Evolutionary conservation across 2,797 vertebrate genomes (phyloP), one percentile per base, ranked within the genome.

Genomic region (Sebastes trivittatus): DNA sequence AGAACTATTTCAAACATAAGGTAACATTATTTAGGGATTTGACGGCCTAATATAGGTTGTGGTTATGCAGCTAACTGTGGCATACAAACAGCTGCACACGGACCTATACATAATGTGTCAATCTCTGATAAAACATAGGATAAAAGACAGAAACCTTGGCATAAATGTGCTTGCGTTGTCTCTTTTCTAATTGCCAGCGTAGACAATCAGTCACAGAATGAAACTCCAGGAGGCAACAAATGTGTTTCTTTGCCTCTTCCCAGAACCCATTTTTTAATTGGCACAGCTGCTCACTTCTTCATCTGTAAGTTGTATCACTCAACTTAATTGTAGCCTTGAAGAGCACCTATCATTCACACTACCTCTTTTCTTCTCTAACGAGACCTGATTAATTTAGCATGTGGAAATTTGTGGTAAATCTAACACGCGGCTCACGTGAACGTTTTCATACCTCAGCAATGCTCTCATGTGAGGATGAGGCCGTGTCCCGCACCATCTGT

Each of bases 401-500:
- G 63, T 81, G 77, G 64, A 52, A 60, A 87, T 65, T 55, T 1
- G 34, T 72, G 61, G 64, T 16, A 83, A 80, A 84, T 87, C 69
- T 71, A 52, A 76, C 67, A 87, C 42, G 60, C 13, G 54, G 55
- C 63, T 14, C 38, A 61, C 49, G 64, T 66, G 66, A 77, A 72
- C 7, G 69, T 81, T 80, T 64, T 70, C 79, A 81, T 81, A 84
- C 68, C 82, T 85, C 83, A 72, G 86, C 80, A 77, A 61, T 64
- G 76, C 73, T 82, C 59, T 89, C 18, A 62, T 82, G 84, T 87
- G 87, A 90, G 75, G 68, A 92, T 63, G 79, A 75, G 80, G 49
- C 81, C 60, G 9, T 42, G 69, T 87, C 79, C 72, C 89, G 67
- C 71, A 84, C 93, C 92, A 94, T 93, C 91, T 94, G 91, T 70